Evolutionary conservation across 2,113 vertebrate genomes (phyloP).

Genomic region (Arizona elegans): DNA sequence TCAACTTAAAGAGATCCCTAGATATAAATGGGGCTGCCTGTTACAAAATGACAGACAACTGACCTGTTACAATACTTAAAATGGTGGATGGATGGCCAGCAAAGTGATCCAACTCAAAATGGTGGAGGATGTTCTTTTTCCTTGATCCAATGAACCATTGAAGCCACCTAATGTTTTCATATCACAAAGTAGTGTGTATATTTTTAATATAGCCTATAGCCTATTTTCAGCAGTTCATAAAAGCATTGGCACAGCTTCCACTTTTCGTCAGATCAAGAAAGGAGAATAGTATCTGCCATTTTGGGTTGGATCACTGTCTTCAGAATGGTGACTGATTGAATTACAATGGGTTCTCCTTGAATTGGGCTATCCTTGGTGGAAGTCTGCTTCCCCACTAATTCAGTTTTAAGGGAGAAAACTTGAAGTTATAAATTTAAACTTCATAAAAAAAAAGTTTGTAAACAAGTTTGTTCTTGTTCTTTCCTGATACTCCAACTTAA

Average conservation of each 20-base stretch:
- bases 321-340: background rate
- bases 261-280: background rate
- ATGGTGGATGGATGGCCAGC: background rate
- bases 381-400: background rate
- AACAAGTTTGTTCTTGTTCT: background rate
- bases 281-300: background rate
- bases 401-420: background rate
- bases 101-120: background rate
- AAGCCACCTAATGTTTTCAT: background rate
- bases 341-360: background rate
- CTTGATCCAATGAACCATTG: background rate
- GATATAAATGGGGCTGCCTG: background rate
- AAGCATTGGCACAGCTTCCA: background rate
- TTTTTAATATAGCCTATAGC: background rate
- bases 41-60: background rate
- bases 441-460: background rate
- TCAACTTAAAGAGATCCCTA: background rate
- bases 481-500: background rate
- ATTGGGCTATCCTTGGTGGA: background rate
- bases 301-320: background rate
- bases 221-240: too few species aligned
- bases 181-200: background rate
- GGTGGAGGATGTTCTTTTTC: background rate
- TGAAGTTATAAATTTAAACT: background rate
- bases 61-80: background rate